Percentiles rank a stretch among this genome's conserved stretches.
Evolutionary conservation across 2,797 vertebrate species (phyloP).

Genomic region (Chiroxiphia lanceolata): DNA sequence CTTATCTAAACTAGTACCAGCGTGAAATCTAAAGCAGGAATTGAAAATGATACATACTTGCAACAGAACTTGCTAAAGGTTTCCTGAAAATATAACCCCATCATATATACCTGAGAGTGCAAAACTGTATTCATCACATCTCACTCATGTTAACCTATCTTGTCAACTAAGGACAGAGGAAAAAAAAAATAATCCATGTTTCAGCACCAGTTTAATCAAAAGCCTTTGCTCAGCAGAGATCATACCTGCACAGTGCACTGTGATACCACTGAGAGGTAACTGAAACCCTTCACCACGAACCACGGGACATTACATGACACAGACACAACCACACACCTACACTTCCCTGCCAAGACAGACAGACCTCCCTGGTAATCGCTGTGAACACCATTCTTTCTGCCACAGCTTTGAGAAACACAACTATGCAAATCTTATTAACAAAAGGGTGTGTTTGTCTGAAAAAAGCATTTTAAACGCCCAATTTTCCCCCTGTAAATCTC

Average conservation of each 20-base stretch:
- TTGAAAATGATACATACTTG: background rate
- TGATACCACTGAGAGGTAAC: background rate
- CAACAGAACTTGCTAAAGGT: background rate
- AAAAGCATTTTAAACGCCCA: background rate
- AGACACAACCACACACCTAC: background rate
- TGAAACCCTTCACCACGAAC: background rate
- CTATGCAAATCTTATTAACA: background rate
- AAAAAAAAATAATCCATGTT: background rate
- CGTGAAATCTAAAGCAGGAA: background rate
- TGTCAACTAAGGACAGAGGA: background rate
- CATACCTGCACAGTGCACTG: background rate
- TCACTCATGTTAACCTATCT: background rate
- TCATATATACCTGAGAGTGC: background rate
- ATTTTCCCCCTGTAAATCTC: accelerated
- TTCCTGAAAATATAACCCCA: background rate
- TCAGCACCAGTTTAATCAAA: background rate
- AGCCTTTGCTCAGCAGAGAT: background rate
- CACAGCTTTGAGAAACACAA: background rate
- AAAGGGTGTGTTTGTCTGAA: background rate
- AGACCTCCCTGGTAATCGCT: background rate
- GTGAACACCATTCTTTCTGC: background rate
- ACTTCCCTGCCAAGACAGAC: background rate
- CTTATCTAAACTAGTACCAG: background rate
- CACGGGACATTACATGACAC: background rate
- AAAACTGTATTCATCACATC: background rate